Evolutionary conservation across 2,888 invertebrate species (phyloP).

Genomic region (Entomobrya multifasciata): DNA sequence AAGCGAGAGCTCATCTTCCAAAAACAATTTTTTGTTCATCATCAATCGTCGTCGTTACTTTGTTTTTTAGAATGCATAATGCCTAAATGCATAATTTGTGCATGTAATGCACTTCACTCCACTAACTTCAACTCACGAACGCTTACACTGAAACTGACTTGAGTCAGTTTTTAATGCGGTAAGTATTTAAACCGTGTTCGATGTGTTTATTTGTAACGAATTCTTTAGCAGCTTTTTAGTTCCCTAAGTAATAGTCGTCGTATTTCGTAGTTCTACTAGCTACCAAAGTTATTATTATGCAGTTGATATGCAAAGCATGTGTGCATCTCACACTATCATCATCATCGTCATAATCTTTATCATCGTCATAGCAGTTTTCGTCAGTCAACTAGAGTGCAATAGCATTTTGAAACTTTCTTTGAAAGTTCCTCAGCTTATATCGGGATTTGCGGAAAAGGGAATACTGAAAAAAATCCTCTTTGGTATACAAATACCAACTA

Average conservation of each 20-base stretch:
- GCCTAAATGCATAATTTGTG: slow-evolving; percentile 19
- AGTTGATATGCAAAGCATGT: slow-evolving; percentile 25
- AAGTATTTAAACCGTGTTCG: not conserved
- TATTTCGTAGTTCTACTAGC: not conserved
- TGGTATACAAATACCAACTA: not conserved
- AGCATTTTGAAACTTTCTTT: slow-evolving; percentile 9
- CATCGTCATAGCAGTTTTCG: not conserved
- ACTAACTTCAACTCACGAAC: not conserved
- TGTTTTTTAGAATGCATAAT: not conserved
- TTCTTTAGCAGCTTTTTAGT: not conserved
- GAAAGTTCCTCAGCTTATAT: not conserved
- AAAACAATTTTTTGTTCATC: slow-evolving; percentile 23
- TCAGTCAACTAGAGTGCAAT: not conserved
- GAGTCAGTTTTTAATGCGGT: not conserved
- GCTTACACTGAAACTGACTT: not conserved
- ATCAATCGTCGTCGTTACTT: not conserved
- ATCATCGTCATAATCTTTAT: too few relatives aligned
- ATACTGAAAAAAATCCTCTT: not conserved
- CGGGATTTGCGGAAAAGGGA: not conserved
- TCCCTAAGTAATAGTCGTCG: not conserved
- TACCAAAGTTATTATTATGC: not conserved
- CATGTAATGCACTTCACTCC: slow-evolving; percentile 36
- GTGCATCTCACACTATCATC: slow-evolving; percentile 19
- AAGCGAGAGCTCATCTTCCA: slow-evolving; percentile 21
- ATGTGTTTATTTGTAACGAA: not conserved